Conservation (phyloP, 1,140 invertebrate genomes). For the Hyles euphorbiae region DNA sequence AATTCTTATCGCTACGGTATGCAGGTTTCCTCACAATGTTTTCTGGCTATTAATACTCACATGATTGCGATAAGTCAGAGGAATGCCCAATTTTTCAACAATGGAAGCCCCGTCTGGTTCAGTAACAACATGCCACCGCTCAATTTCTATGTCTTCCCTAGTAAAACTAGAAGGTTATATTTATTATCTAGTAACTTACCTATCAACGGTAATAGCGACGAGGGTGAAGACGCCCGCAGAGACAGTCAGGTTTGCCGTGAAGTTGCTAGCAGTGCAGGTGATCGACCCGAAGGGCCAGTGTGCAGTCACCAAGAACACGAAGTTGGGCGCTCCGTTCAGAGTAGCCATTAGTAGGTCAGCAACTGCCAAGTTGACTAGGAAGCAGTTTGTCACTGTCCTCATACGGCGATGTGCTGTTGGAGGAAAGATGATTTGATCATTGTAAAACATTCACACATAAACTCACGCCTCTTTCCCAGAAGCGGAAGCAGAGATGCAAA, state of each 20-base stretch:
- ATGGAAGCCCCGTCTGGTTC: no score
- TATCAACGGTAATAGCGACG: slow-evolving; percentile 87
- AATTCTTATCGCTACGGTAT: no score
- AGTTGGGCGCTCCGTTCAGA: slow-evolving; percentile 94
- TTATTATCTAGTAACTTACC: slow-evolving; percentile 72
- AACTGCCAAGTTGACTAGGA: slow-evolving; percentile 92
- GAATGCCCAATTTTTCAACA: no score
- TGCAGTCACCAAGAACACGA: slow-evolving; percentile 86
- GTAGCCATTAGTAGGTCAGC: slow-evolving; percentile 94
- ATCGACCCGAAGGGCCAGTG: slow-evolving; percentile 91
- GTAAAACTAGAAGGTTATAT: neutral
- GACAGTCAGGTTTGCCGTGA: slow-evolving; percentile 90
- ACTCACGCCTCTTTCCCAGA: neutral
- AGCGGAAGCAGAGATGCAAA: neutral
- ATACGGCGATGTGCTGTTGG: slow-evolving; percentile 86
- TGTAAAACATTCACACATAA: neutral
- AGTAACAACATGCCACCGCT: no score
- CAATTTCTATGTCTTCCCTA: neutral
- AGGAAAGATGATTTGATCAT: neutral
- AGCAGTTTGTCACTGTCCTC: slow-evolving; percentile 96
- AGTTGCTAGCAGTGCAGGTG: slow-evolving; percentile 92
- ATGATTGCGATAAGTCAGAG: no score
- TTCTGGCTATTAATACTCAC: no score
- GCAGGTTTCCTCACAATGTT: no score
- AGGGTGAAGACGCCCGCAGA: slow-evolving; percentile 92